phyloP scores from a whole-genome alignment of 2,113 vertebrate genomes.

The Saccopteryx bilineata region DNA sequence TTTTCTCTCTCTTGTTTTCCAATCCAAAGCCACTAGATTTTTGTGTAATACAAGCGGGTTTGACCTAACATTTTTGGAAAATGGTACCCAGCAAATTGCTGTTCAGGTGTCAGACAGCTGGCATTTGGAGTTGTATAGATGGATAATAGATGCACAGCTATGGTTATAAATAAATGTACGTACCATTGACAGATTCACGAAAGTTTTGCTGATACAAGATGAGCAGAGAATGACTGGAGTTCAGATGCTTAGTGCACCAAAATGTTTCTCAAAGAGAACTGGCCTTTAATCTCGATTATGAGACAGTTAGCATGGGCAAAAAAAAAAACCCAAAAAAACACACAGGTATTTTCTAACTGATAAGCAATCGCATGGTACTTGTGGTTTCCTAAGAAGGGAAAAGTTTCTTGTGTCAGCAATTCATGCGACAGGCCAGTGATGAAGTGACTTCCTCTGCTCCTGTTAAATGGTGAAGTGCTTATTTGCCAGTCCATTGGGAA shows the following conservation, averaged over 20 bases:
- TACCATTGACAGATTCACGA: background rate
- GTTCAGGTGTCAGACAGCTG: conserved; percentile 32
- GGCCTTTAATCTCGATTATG: background rate
- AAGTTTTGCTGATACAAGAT: background rate
- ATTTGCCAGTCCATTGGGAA: conserved; percentile 62
- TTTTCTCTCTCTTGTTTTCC: conserved; percentile 40
- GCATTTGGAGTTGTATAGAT: conserved; percentile 37
- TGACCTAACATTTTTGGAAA: conserved; percentile 59
- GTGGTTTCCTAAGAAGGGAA: background rate
- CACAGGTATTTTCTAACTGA: background rate
- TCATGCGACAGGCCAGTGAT: conserved; percentile 29
- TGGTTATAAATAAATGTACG: conserved; percentile 25
- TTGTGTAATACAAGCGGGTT: background rate
- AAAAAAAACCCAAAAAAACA: background rate
- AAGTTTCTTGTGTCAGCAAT: conserved; percentile 69
- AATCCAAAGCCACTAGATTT: background rate
- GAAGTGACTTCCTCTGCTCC: conserved; percentile 30
- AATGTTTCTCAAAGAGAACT: background rate
- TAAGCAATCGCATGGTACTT: background rate
- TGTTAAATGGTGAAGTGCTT: conserved; percentile 54
- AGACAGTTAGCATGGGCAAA: background rate
- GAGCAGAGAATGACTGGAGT: background rate
- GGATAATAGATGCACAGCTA: background rate
- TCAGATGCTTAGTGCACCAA: background rate
- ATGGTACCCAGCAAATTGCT: conserved; percentile 1